Evolutionary conservation across 2,888 invertebrate genomes (phyloP).

Genomic region (Eupeodes latifasciatus): DNA sequence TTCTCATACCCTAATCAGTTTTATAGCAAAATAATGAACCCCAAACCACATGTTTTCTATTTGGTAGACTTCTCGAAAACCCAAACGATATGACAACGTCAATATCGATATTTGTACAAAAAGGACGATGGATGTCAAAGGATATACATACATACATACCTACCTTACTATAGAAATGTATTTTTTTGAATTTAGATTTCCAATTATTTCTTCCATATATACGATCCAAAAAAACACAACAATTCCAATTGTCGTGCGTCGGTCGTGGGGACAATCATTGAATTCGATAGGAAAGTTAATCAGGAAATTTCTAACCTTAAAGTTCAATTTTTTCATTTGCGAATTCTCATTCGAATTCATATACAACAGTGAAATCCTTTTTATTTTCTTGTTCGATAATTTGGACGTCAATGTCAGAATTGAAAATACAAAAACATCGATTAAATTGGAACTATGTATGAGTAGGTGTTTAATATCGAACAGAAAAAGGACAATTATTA

Average conservation of each 20-base stretch:
- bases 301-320: background rate
- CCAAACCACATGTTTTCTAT: background rate
- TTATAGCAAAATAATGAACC: constrained; percentile 17
- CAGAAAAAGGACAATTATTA: background rate
- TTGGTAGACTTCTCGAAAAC: background rate
- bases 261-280: background rate
- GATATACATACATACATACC: background rate
- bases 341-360: background rate
- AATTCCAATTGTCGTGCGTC: background rate
- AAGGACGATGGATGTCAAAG: background rate
- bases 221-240: background rate
- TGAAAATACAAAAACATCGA: background rate
- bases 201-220: constrained; percentile 1
- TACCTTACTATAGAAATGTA: background rate
- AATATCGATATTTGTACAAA: background rate
- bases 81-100: background rate
- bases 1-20: constrained; percentile 6
- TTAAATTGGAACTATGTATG: background rate
- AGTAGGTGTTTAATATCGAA: background rate
- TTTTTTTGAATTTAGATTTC: constrained; percentile 34
- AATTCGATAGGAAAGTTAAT: background rate
- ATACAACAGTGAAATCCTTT: background rate
- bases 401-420: background rate
- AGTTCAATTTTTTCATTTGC: background rate
- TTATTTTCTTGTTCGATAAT: background rate